phyloP scores from a whole-genome alignment of 1,140 invertebrate genomes.

The Trachelipus rathkii region DNA sequence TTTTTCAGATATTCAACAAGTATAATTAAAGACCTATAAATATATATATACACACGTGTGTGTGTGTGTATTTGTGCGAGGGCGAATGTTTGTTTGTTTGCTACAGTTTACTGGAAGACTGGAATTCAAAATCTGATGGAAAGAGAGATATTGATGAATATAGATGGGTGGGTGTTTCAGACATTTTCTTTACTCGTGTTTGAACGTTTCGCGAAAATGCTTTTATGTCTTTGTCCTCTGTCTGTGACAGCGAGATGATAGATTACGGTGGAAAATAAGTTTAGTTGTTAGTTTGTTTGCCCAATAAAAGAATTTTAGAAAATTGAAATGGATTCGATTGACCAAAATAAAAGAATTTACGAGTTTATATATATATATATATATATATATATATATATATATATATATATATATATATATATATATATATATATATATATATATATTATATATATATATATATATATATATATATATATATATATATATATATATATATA shows the following conservation, averaged over 20 bases:
- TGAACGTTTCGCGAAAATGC: not conserved
- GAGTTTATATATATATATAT: no score
- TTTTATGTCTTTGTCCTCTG: not conserved
- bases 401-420: constrained; percentile 19
- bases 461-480: constrained; percentile 19
- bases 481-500: constrained; percentile 20
- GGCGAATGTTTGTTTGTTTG: not conserved
- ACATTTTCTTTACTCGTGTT: not conserved
- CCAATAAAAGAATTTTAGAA: no score
- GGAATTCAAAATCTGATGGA: no score
- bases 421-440: constrained; percentile 19
- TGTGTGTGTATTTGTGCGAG: not conserved
- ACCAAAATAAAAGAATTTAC: no score
- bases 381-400: not conserved
- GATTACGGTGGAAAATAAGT: not conserved
- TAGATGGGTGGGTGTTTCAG: not conserved
- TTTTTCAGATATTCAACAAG: not conserved
- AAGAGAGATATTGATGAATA: not conserved
- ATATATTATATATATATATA: constrained; percentile 13
- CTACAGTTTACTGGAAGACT: no score
- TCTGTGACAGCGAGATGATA: not conserved
- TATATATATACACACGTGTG: not conserved
- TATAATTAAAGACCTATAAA: not conserved
- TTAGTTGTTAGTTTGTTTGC: not conserved
- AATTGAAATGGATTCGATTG: no score